Conservation (phyloP, 1,140 invertebrate species). For the Bombus sylvicola region DNA sequence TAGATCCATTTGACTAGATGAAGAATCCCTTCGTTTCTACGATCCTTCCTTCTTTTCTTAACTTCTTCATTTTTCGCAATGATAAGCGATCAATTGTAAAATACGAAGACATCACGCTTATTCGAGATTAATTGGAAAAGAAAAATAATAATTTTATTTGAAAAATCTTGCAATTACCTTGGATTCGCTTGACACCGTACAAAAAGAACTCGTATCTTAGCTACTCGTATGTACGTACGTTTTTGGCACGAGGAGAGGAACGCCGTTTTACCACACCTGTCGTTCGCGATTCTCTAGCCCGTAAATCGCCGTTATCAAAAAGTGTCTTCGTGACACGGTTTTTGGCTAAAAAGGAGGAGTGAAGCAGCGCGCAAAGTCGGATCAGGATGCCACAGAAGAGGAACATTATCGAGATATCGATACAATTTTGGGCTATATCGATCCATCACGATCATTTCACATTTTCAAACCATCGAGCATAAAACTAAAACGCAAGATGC, state of each 20-base stretch:
- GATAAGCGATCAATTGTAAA: not conserved
- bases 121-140: not conserved
- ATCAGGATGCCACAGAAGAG: not conserved
- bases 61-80: not conserved
- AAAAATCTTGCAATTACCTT: slow-evolving; percentile 18
- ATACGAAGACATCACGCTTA: not conserved
- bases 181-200: slow-evolving; percentile 57
- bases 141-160: slow-evolving; percentile 21
- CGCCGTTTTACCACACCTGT: slow-evolving; percentile 58
- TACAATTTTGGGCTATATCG: not conserved
- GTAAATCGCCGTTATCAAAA: slow-evolving; percentile 50
- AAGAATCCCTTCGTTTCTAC: not conserved
- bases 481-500: not conserved
- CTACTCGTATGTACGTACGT: slow-evolving; percentile 45
- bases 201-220: slow-evolving; percentile 57
- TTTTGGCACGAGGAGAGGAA: slow-evolving; percentile 71
- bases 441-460: not conserved
- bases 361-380: slow-evolving; percentile 27
- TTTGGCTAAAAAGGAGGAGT: slow-evolving; percentile 47
- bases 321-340: slow-evolving; percentile 35
- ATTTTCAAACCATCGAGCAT: not conserved
- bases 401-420: not conserved
- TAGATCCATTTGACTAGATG: too few species aligned
- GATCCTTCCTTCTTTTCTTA: not conserved
- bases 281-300: slow-evolving; percentile 38